phyloP scores from a whole-genome alignment of 2,113 vertebrate species.

The Taurulus bubalis region DNA sequence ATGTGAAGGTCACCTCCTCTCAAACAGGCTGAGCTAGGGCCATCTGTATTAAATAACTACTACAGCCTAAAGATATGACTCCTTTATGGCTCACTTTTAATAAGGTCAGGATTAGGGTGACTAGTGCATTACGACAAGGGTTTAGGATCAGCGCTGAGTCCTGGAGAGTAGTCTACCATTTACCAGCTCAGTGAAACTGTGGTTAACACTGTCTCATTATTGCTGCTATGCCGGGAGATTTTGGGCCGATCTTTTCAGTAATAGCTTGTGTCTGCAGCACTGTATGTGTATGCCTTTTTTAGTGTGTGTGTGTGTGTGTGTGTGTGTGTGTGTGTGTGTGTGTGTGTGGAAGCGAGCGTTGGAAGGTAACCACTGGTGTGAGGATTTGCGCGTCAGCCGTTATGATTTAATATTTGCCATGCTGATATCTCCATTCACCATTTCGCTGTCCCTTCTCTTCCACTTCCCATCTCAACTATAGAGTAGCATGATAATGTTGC shows the following conservation, averaged over 20 bases:
- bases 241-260: constrained; percentile 35
- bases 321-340: neutral
- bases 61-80: constrained; percentile 43
- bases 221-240: constrained; percentile 36
- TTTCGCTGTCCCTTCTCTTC: constrained; percentile 31
- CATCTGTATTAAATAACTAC: constrained; percentile 15
- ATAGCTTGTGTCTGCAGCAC: constrained; percentile 41
- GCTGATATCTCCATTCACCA: constrained; percentile 47
- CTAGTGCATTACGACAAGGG: constrained; percentile 57
- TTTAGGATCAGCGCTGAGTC: constrained; percentile 58
- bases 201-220: constrained; percentile 61
- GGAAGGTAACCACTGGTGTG: constrained; percentile 41
- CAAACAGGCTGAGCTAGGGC: constrained; percentile 17
- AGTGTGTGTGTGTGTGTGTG: neutral
- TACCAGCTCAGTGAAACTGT: constrained; percentile 61
- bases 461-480: constrained; percentile 49
- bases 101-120: constrained; percentile 67
- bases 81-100: constrained; percentile 62
- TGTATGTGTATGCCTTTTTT: neutral
- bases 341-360: neutral
- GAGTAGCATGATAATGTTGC: constrained; percentile 62
- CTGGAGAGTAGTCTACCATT: constrained; percentile 53
- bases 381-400: constrained; percentile 44
- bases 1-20: constrained; percentile 40
- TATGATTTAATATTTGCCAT: constrained; percentile 50